A percentile compares a stretch with the other conserved stretches of the same genome.
These are phyloP conservation scores for Rhea americana DNA, from an alignment of 2,113 vertebrate species.

Conservation along the genomic window DNA sequence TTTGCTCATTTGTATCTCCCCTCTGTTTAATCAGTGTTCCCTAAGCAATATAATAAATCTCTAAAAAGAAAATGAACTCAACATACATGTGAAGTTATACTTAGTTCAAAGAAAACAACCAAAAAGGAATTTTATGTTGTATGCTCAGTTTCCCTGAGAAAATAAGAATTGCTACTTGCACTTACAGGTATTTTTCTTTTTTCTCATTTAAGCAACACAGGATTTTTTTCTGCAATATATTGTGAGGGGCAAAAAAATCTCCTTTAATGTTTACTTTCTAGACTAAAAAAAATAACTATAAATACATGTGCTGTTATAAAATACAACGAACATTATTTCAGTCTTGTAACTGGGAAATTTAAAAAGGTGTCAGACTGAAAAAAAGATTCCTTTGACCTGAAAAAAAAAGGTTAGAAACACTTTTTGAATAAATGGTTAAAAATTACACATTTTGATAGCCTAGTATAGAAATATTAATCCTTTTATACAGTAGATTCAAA, in stretches of 20 bases:
- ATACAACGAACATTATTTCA: neutral
- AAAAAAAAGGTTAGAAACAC: neutral
- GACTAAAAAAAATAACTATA: neutral
- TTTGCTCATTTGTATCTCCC: neutral
- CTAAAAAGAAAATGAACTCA: neutral
- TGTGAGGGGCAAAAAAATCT: neutral
- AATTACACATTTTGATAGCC: neutral
- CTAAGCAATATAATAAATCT: neutral
- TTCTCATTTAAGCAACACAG: neutral
- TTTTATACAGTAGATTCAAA: neutral
- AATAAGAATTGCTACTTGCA: neutral
- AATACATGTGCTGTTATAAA: neutral
- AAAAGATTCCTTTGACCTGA: neutral
- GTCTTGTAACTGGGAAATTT: neutral
- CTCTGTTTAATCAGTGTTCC: neutral
- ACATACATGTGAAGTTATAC: neutral
- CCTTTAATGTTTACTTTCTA: neutral
- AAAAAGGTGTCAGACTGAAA: neutral
- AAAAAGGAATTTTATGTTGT: neutral
- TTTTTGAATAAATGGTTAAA: neutral
- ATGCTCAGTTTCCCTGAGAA: neutral
- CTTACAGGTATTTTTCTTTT: neutral
- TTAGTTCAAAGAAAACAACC: slow-evolving; percentile 14
- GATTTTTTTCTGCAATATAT: neutral
- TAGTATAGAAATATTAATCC: neutral